phyloP scores from a whole-genome alignment of 2,888 invertebrate species.

The Merodon equestris region DNA sequence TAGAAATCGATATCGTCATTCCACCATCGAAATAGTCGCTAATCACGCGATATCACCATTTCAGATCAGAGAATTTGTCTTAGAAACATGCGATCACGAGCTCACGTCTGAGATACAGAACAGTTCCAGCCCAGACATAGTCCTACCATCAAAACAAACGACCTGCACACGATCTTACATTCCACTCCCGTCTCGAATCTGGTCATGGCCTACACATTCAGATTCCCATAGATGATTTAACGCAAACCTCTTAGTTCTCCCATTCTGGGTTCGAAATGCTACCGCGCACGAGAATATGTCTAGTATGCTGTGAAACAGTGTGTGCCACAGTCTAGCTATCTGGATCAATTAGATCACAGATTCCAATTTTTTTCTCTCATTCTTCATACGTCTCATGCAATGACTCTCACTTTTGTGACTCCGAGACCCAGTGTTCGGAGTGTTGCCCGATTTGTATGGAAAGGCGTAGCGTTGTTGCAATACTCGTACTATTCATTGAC shows the following conservation, averaged over 20 bases:
- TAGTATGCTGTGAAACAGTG: conserved; percentile 6
- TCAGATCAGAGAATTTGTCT: background rate
- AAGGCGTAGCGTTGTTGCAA: conserved; percentile 17
- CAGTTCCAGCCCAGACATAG: too few relatives aligned
- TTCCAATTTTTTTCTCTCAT: conserved; percentile 15
- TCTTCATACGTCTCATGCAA: conserved; percentile 13
- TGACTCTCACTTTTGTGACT: conserved; percentile 40
- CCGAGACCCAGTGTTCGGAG: conserved; percentile 11
- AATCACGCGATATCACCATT: too few relatives aligned
- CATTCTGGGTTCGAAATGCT: background rate
- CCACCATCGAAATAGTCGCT: too few relatives aligned
- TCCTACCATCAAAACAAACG: too few relatives aligned
- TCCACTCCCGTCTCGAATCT: conserved; percentile 6
- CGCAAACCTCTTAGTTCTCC: background rate
- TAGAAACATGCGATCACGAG: background rate
- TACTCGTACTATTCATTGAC: background rate
- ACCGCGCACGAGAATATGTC: background rate
- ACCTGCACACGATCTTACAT: background rate
- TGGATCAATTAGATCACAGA: conserved; percentile 43
- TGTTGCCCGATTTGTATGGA: conserved; percentile 6
- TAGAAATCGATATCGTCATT: too few relatives aligned
- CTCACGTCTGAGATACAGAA: too few relatives aligned
- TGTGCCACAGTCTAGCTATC: conserved; percentile 6
- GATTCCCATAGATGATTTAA: conserved; percentile 27
- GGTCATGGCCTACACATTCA: conserved; percentile 27